Evolutionary conservation across 1,140 invertebrate species (phyloP).

Genomic region (Lepidurus packardi): DNA sequence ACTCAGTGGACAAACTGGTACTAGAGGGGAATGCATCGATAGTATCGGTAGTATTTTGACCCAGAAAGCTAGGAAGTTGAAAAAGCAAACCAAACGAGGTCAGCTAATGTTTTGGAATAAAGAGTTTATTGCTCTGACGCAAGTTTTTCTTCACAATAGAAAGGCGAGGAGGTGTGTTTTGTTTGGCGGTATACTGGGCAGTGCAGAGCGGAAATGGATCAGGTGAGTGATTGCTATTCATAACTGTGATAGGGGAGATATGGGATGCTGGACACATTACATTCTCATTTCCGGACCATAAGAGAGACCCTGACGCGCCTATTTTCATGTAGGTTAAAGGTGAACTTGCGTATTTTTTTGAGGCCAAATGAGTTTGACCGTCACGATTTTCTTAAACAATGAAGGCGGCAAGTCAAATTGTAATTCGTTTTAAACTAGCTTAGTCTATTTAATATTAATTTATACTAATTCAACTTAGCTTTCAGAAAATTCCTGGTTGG

Average conservation of each 20-base stretch:
- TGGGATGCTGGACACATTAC: slow-evolving; percentile 12
- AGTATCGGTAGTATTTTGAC: too few relatives aligned
- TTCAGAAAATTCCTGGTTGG: too few relatives aligned
- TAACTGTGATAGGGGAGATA: background rate
- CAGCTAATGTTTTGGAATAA: background rate
- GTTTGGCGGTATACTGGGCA: background rate
- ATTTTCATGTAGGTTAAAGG: background rate
- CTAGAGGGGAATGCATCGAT: too few relatives aligned
- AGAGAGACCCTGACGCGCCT: background rate
- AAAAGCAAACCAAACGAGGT: background rate
- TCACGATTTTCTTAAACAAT: too few relatives aligned
- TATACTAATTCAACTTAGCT: too few relatives aligned
- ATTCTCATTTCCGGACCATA: background rate
- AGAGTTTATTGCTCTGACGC: background rate
- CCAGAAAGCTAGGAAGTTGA: too few relatives aligned
- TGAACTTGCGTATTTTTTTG: slow-evolving; percentile 27
- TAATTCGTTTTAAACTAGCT: too few relatives aligned
- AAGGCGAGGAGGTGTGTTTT: background rate
- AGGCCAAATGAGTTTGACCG: too few relatives aligned
- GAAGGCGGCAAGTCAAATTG: too few relatives aligned
- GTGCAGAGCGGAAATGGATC: slow-evolving; percentile 3
- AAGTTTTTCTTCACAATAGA: background rate
- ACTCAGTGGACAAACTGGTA: too few relatives aligned
- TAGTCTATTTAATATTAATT: too few relatives aligned
- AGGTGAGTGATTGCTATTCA: slow-evolving; percentile 18